These are phyloP conservation scores for Limnephilus auricula DNA, from an alignment of 2,888 invertebrate species.

Conservation along the genomic window DNA sequence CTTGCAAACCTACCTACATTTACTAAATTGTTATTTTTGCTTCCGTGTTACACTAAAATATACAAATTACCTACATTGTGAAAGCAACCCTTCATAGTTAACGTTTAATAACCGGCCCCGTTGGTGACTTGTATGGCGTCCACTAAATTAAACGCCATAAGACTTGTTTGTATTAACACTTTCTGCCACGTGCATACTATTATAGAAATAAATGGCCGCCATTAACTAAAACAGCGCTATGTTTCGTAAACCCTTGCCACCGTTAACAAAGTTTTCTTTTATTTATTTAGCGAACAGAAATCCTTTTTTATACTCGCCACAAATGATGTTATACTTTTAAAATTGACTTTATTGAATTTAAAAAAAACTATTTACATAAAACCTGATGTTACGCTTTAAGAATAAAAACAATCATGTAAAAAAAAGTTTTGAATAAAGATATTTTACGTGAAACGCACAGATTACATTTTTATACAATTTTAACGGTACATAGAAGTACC, in stretches of 20 bases:
- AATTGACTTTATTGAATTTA: no score
- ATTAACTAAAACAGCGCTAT: not conserved
- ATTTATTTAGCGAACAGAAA: not conserved
- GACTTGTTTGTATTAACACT: constrained; percentile 26
- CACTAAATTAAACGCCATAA: constrained; percentile 26
- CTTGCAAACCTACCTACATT: no score
- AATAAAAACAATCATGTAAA: no score
- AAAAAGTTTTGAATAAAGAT: no score
- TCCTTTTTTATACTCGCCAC: no score
- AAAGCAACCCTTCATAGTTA: not conserved
- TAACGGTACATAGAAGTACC: no score
- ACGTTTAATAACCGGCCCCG: not conserved
- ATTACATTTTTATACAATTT: no score
- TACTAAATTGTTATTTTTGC: no score
- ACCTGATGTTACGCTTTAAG: no score
- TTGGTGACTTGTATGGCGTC: constrained; percentile 26
- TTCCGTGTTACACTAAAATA: not conserved
- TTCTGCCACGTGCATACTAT: constrained; percentile 32
- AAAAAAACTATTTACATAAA: no score
- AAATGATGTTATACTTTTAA: no score
- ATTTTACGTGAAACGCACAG: no score
- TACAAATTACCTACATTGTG: not conserved
- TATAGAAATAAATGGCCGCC: constrained; percentile 8
- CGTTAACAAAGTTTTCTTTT: not conserved
- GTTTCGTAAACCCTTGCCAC: not conserved